phyloP scores from a whole-genome alignment of 1,140 invertebrate species.

The Formica exsecta region DNA sequence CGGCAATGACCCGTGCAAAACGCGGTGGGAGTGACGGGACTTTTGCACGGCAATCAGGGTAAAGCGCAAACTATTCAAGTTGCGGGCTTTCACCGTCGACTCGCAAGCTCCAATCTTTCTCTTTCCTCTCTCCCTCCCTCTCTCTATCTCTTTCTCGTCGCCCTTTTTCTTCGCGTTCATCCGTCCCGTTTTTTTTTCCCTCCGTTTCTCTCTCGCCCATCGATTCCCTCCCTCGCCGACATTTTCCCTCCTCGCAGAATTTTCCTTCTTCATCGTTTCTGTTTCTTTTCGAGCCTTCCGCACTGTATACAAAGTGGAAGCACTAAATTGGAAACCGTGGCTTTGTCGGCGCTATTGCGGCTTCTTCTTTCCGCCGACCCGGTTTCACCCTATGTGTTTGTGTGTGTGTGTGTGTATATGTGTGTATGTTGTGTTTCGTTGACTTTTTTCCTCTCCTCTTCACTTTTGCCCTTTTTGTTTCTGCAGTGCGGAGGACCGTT shows the following conservation, averaged over 20 bases:
- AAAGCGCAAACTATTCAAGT: conserved; percentile 75
- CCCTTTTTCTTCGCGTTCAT: conserved; percentile 1
- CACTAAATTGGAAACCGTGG: conserved; percentile 74
- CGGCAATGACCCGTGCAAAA: conserved; percentile 72
- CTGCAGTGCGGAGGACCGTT: conserved; percentile 23
- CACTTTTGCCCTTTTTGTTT: conserved; percentile 28
- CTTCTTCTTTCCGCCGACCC: conserved; percentile 51
- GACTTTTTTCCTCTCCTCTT: conserved; percentile 35
- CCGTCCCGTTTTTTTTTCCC: conserved; percentile 13
- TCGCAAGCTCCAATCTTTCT: conserved; percentile 66
- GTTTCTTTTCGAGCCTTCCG: conserved; percentile 68
- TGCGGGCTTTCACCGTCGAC: conserved; percentile 74
- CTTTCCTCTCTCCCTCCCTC: conserved; percentile 6
- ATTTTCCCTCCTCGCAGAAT: conserved; percentile 12
- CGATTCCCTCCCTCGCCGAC: background rate
- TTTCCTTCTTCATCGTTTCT: conserved; percentile 18
- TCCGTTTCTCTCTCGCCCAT: background rate
- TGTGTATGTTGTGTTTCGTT: background rate
- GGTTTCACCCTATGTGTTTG: conserved; percentile 8
- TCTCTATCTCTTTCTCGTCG: background rate
- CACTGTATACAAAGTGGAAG: conserved; percentile 74
- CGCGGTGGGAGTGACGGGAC: conserved; percentile 64
- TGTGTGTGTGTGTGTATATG: background rate
- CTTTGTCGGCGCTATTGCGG: conserved; percentile 72
- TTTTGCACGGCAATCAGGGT: conserved; percentile 75